Conservation (phyloP, 2,888 invertebrate species). For the Megaustenia siamemsis region DNA sequence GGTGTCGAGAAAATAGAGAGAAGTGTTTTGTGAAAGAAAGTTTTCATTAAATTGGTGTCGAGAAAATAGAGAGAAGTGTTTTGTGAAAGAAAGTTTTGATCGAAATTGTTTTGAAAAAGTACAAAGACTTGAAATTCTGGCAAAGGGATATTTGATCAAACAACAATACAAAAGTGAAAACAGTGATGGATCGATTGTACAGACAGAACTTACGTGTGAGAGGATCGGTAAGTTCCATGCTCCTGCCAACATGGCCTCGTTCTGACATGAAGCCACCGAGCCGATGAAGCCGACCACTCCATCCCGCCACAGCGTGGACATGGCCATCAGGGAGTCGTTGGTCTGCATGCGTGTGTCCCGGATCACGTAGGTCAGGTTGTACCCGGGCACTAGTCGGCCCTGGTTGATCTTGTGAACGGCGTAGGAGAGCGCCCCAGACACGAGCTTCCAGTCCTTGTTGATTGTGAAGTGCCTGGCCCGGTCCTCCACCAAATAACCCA, state of each 20-base stretch:
- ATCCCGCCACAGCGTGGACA: constrained; percentile 88
- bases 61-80: no score
- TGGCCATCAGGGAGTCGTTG: constrained; percentile 90
- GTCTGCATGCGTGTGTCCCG: constrained; percentile 95
- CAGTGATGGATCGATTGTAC: no score
- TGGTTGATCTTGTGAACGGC: constrained; percentile 88
- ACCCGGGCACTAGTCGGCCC: constrained; percentile 82
- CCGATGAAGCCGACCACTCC: constrained; percentile 94
- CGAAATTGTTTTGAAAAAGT: no score
- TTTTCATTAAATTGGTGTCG: no score
- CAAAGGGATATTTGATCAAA: no score
- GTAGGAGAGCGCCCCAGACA: constrained; percentile 91
- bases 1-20: no score
- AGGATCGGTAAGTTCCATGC: constrained; percentile 97
- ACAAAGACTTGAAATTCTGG: no score
- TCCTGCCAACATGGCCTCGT: constrained; percentile 95
- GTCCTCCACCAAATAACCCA: constrained; percentile 54
- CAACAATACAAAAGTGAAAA: no score
- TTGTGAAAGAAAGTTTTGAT: no score
- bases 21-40: no score
- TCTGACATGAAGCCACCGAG: constrained; percentile 91
- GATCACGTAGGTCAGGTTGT: constrained; percentile 88
- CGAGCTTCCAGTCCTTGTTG: constrained; percentile 80
- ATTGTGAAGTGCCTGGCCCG: constrained; percentile 19
- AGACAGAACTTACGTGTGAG: constrained; percentile 89